Base-by-base conservation (phyloP, 2,797 vertebrate genomes). In the Petrocephalus schoutedeni region DNA sequence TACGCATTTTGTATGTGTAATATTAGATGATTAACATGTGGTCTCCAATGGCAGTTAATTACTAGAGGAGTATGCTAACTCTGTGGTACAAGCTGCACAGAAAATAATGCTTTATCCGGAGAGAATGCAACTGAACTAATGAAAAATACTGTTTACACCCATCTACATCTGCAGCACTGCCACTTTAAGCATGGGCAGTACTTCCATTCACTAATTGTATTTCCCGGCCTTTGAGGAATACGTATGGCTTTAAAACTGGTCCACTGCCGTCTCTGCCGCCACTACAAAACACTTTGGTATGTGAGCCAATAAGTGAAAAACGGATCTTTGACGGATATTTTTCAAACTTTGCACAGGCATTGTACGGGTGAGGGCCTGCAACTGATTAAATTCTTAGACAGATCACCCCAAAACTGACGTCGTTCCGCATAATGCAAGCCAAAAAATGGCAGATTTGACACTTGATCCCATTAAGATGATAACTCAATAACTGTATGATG, bases 401-500 rank as follows among this genome's bases (percentile, higher is more conserved):
- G 67, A 74, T 19, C 32, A 14, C 14, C 67, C 67, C 14, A 14
- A 36, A 71, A 36, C 0, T 71, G 67, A 71, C 36, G 67, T 14
- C 6, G 67, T 32, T 36, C 67, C 4, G 12, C 9, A 71, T 41
- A 74, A 32, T 74, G 32, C 36, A 36, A 74, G 32, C 32, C 36
- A 74, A 74, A 71, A 74, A 74, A 41, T 9, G 32, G 14, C 32
- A 74, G 67, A 41, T 74, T 41, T 74, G 28, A 74, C 67, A 74
- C 67, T 74, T 74, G 67, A 74, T 74, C 32, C 32, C 16, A 14
- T 41, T 74, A 74, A 74, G 32, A 74, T 5, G 32, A 74, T 74
- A 74, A 74, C 67, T 41, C 67, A 74, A 74, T 74, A 74, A 74
- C 32, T 74, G 67, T 74, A 41, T 74, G 67, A 74, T 74, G 67